Percentiles rank a stretch among this genome's conserved stretches.
These are phyloP conservation scores for Orchesella flavescens DNA, from an alignment of 2,888 invertebrate genomes.

Conservation along the genomic window DNA sequence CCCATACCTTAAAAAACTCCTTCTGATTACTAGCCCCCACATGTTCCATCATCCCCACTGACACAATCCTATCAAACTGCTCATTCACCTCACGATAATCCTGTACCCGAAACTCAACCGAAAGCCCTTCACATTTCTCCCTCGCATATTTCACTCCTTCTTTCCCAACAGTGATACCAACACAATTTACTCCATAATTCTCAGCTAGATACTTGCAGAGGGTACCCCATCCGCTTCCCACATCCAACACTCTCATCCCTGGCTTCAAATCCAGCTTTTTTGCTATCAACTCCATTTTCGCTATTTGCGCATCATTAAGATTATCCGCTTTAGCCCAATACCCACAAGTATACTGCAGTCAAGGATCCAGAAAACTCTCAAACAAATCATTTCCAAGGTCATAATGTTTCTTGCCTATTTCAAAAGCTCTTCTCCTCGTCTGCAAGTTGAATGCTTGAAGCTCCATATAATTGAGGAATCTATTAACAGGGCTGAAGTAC, in stretches of 20 bases:
- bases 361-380: conserved; percentile 32
- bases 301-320: conserved; percentile 50
- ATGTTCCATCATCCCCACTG: conserved; percentile 62
- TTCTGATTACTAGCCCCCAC: conserved; percentile 59
- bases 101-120: conserved; percentile 54
- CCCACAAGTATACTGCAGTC: conserved; percentile 46
- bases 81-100: conserved; percentile 66
- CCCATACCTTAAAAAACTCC: conserved; percentile 54
- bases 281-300: conserved; percentile 57
- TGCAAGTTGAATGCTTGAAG: conserved; percentile 33
- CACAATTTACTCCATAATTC: conserved; percentile 49
- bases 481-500: conserved; percentile 27
- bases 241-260: conserved; percentile 53
- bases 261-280: conserved; percentile 48
- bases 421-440: conserved; percentile 8
- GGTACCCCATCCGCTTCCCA: conserved; percentile 57
- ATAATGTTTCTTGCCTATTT: conserved; percentile 61
- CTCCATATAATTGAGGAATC: conserved; percentile 28
- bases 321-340: conserved; percentile 52
- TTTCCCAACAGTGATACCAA: background rate
- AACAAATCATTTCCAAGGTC: conserved; percentile 52
- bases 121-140: conserved; percentile 31
- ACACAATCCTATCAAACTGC: conserved; percentile 65
- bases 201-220: conserved; percentile 60
- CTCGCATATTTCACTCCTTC: background rate